Base-by-base conservation (phyloP, 2,113 vertebrate genomes). In the Prunella himalayana region DNA sequence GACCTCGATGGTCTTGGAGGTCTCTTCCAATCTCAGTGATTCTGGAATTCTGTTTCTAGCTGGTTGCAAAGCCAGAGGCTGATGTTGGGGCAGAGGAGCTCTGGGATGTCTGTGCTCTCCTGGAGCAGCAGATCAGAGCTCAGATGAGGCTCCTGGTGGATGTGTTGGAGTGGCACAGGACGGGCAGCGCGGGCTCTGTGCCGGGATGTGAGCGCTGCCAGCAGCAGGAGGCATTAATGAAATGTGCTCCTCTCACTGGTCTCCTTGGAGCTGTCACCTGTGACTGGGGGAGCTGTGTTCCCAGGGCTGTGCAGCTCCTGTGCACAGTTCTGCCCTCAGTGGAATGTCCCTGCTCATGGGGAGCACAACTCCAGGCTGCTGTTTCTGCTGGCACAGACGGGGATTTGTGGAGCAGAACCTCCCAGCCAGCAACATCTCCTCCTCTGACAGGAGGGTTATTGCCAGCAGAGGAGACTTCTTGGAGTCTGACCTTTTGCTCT, bases 191-290 rank as follows among this genome's bases (percentile, higher is more conserved):
- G 39, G 50, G 71, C 69, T 86, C 70, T 30, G 88, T 33, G 59
- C 59, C 1, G 39, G 64, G 72, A 44, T 33, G 9, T 35, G 76
- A 57, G 68, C 1, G 3, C 39, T 70, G 71, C 80, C 91, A 87
- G 70, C 54, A 92, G 51, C 42, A 77, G 65, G 79, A 94, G 78
- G 51, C 91, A 86, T 92, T 88, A 49, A 85, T 89, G 82, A 92
- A 82, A 61, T 23, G 49, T 70, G 25, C 72, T 89, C 61, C 41
- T 89, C 15, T 4, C 16, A 1, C 77, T 75, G 83, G 25, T 53
- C 71, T 1, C 42, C 81, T 87, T 37, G 51, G 91, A 92, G 72
- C 82, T 90, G 88, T 96, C 92, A 87, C 80, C 86, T 76, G 30
- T 10, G 68, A 65, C 80, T 80, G 19, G 3, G 11, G 90, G 89